Evolutionary conservation across 2,797 vertebrate species (phyloP), one percentile per base, ranked within the genome.

Genomic region (Chelon auratus): DNA sequence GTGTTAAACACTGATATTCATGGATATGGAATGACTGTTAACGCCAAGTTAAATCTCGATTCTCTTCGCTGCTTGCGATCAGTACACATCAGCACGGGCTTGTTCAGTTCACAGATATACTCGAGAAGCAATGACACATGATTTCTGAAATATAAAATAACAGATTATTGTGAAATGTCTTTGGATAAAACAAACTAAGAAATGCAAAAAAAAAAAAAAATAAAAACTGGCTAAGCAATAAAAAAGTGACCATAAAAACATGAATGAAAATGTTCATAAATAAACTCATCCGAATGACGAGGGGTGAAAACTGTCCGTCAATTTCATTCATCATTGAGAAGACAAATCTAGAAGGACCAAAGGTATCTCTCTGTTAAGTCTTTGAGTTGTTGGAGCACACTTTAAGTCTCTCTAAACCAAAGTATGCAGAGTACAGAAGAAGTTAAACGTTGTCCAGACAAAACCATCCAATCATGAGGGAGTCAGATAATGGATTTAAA

Each of bases 311-410:
- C 82, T 88, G 66, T 80, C 90, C 81, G 62, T 93, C 89, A 87
- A 89, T 93, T 93, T 94, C 94, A 95, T 94, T 95, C 92, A 92
- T 93, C 93, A 77, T 77, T 75, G 77, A 75, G 84, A 90, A 54
- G 81, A 93, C 22, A 57, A 52, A 73, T 63, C 48, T 33, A 84
- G 14, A 53, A 51, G 50, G 72, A 40, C 57, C 36, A 50, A 56
- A 39, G 78, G 67, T 17, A 45, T 26, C 56, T 54, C 51, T 17
- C 17, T 51, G 53, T 69, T 81, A 60, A 70, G 60, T 59, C 79
- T 71, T 68, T 69, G 36, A 50, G 52, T 12, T 17, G 58, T 9
- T 42, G 53, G 26, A 54, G 54, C 42, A 55, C 12, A 52, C 37
- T n/a, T 24, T 42, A 66, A 56, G 14, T 74, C 62, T 67, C 40